Evolutionary conservation across 2,888 invertebrate genomes (phyloP), one percentile per base, ranked within the genome.

Genomic region (Dryocosmus kuriphilus): DNA sequence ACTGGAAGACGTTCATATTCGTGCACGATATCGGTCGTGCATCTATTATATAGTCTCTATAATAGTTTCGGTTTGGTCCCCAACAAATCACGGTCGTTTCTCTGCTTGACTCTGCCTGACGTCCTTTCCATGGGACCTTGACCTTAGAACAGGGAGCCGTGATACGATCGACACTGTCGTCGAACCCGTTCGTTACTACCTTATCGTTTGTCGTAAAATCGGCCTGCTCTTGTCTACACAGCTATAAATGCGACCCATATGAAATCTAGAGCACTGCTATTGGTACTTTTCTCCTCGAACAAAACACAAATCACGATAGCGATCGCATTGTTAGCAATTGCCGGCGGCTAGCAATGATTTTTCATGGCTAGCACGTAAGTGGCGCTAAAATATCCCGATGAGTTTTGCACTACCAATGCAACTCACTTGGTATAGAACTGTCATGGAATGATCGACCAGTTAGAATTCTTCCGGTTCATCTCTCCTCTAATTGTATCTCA

Each of bases 401-500:
- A 63, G 9, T 63, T 32, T 63, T 63, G 1, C 63, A 6, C 60
- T 60, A 27, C 27, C 7, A 6, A 60, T 11, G 11, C 57, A 2
- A 30, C 30, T 62, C 8, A 35, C 11, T 38, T 16, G 32, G 60
- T 16, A 27, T 16, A 60, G 14, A 11, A 6, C 16, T 60, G 60
- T 60, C 27, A 60, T 16, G 60, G 24, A 60, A 60, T 27, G 60
- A 60, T 60, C 14, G 60, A 60, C 60, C 60, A 27, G 60, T 60
- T 60, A 27, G 63, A 77, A 81, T 81, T 80, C 80, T 80, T 77
- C 73, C 71, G 74, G 79, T 76, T 77, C 79, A 79, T 81, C 76
- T 78, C 77, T 80, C 35, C 80, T 79, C 76, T 81, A 81, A 81
- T 81, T 81, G 81, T 81, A 81, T 81, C 80, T 80, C 81, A 81